Evolutionary conservation across 1,140 invertebrate species (phyloP), one percentile per base, ranked within the genome.

Genomic region (Philotrypesis tridentata): DNA sequence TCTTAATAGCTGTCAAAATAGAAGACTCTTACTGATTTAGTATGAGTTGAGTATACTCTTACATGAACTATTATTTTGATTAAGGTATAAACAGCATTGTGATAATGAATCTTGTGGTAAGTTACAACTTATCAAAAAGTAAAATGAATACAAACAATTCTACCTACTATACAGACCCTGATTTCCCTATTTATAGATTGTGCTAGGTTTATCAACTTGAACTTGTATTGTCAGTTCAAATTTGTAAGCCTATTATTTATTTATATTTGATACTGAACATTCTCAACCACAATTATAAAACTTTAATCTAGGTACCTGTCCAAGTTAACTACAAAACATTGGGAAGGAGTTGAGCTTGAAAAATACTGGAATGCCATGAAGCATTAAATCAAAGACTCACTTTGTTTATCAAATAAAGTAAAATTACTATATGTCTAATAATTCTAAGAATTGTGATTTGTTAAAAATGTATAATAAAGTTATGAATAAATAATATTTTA

Each of bases 341-440:
- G 93, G 93, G 93, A 93, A 90, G 90, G 90, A 40, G 84, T 90
- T 82, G 93, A 94, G 86, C 40, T 93, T 25, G 48, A 87, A 21
- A 76, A 9, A 25, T 89, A 90, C 37, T 79, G 81, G 80, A 68
- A 84, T 72, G 82, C 78, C 12, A 79, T 86, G 61, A 87, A 88
- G 37, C 48, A 78, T 40, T 81, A 23, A 81, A 40, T 60, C 27
- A 17, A 63, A 76, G 23, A 78, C 37, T 40, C 27, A 48, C 40
- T 65, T 37, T 12, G 23, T 65, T 76, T 73, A 37, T 76, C 37
- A 31, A 76, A 76, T 40, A 65, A 65, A 25, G 23, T 29, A 43
- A 12, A 23, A 4, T 23, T 68, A 68, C 27, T 68, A 29, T 31
- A 23, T 37, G 23, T 71, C 2, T 12, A 43, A 71, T 2, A 71